Evolutionary conservation across 2,888 invertebrate species (phyloP), one percentile per base, ranked within the genome.

Genomic region (Heliconius cydno): DNA sequence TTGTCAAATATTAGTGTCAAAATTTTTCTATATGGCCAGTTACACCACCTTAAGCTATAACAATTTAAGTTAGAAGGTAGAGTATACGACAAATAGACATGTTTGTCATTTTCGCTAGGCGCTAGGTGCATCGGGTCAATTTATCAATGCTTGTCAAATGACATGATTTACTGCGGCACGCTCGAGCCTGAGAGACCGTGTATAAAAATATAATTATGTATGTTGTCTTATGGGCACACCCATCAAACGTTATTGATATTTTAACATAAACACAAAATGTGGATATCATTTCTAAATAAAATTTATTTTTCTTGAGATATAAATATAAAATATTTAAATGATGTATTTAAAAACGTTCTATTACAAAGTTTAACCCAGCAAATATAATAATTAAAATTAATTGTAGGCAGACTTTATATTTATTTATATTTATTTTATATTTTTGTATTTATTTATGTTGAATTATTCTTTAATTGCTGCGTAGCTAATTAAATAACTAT

Each of bases 91-190:
- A 83, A 76, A 79, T 79, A 79, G 65, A 82, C 63, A 65, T 19
- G 74, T 78, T 74, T 52, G 81, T 80, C 72, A 78, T 78, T 82
- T 80, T 82, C 68, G 84, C 85, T 84, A 84, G 83, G 83, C 68
- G 84, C 85, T 84, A 84, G 83, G 83, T 85, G 86, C 85, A 86
- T 87, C 87, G 84, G 83, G 84, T 85, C 86, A 89, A 89, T 89
- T 88, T 88, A 89, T 88, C 88, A 89, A 84, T 83, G 86, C 87
- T 84, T 88, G 88, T 88, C 89, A 88, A 85, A 86, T 86, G 87
- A 85, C 85, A 86, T 88, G 88, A 89, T 89, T 87, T 88, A 88
- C 86, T 82, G 85, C 84, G 82, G 81, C 83, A 83, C 83, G 85
- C 84, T 83, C 81, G 86, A 83, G 83, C 83, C 82, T 80, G 81